Evolutionary conservation across 2,888 invertebrate species (phyloP).

Genomic region (Papilio demoleus): DNA sequence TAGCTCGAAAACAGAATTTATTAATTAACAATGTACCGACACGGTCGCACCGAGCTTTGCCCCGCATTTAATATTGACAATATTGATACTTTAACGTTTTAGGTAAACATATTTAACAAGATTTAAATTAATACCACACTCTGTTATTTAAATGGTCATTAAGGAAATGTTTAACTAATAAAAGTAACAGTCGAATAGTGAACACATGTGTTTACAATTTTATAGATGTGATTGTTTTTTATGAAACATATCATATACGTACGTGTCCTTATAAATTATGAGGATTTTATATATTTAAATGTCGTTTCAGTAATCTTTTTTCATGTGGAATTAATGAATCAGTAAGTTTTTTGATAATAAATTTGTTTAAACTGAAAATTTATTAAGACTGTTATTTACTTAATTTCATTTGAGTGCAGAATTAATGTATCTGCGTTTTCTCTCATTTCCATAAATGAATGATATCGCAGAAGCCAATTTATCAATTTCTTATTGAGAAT

Average conservation of each 20-base stretch:
- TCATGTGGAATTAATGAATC: too few species aligned
- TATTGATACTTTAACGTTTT: conserved; percentile 2
- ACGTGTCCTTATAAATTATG: too few species aligned
- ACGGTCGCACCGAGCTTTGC: not conserved
- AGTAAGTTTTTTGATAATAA: too few species aligned
- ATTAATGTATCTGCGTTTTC: conserved; percentile 12
- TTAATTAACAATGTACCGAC: conserved; percentile 20
- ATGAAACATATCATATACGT: too few species aligned
- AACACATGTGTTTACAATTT: too few species aligned
- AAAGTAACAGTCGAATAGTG: too few species aligned
- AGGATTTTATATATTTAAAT: too few species aligned
- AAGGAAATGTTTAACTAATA: not conserved
- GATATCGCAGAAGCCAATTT: conserved; percentile 32
- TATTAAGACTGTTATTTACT: not conserved
- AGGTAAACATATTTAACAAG: not conserved
- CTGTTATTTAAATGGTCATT: not conserved
- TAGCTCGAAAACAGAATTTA: conserved; percentile 22
- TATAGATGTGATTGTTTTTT: too few species aligned
- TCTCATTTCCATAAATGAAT: conserved; percentile 35
- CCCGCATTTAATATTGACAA: not conserved
- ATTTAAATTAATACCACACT: not conserved
- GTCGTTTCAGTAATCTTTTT: too few species aligned
- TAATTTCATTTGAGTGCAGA: not conserved
- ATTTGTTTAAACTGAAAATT: too few species aligned
- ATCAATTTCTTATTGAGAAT: conserved; percentile 32